These are phyloP conservation scores for Salvelinus fontinalis DNA, from an alignment of 2,113 vertebrate species.

Conservation along the genomic window DNA sequence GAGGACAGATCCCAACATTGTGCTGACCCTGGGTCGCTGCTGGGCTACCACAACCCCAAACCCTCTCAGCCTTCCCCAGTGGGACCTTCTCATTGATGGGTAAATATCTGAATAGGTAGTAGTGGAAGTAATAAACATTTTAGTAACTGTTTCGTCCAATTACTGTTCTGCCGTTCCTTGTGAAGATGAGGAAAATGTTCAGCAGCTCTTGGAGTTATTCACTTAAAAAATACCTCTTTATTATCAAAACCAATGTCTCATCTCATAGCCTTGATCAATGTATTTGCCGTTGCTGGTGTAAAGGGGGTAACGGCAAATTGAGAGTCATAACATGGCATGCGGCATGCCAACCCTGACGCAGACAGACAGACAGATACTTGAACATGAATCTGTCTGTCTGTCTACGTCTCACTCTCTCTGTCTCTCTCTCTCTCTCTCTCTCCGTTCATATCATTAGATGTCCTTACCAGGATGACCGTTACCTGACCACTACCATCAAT, in stretches of 20 bases:
- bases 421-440: not conserved
- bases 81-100: conserved; percentile 71
- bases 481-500: conserved; percentile 57
- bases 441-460: conserved; percentile 53
- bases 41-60: conserved; percentile 64
- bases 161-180: no score
- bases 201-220: no score
- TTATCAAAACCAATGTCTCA: no score
- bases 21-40: conserved; percentile 68
- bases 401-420: not conserved
- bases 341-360: no score
- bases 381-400: not conserved
- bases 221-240: no score
- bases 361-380: not conserved
- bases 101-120: conserved; percentile 30
- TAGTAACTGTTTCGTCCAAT: no score
- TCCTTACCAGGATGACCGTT: conserved; percentile 66
- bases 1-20: conserved; percentile 59
- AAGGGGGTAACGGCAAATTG: no score
- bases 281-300: no score
- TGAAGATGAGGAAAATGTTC: no score
- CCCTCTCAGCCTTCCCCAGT: conserved; percentile 60
- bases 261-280: no score
- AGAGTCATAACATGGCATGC: no score
- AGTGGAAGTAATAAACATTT: no score